Percentiles rank a stretch among this genome's conserved stretches.
Conservation (phyloP, 2,797 vertebrate species). For the Spondyliosoma cantharus region DNA sequence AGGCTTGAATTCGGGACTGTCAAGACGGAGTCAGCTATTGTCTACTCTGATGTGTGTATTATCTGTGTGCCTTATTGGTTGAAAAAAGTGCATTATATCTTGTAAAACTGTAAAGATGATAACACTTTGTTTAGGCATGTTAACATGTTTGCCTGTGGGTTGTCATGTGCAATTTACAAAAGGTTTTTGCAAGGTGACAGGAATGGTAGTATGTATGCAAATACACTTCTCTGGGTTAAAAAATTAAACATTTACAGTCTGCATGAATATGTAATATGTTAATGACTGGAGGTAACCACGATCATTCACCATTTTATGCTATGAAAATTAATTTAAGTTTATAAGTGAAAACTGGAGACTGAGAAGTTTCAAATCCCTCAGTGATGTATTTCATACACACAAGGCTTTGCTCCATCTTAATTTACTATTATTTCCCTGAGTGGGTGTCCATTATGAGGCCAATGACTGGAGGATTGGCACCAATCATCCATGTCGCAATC, state of each 20-base stretch:
- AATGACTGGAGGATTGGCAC: slow-evolving; percentile 81
- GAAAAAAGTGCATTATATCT: not conserved
- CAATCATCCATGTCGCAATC: slow-evolving; percentile 83
- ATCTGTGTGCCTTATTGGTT: not conserved
- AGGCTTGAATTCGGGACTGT: not conserved
- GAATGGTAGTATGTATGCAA: not conserved
- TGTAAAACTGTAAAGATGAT: no score
- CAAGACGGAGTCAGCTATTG: not conserved
- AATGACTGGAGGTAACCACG: not conserved
- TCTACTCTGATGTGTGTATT: slow-evolving; percentile 6
- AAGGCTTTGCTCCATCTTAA: slow-evolving; percentile 68
- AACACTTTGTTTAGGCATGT: not conserved
- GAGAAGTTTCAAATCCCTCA: slow-evolving; percentile 32
- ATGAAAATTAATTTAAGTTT: slow-evolving; percentile 17
- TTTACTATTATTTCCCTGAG: slow-evolving; percentile 77
- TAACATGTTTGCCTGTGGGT: not conserved
- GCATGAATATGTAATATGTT: not conserved
- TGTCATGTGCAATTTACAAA: not conserved
- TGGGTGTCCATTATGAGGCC: slow-evolving; percentile 78
- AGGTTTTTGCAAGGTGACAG: not conserved
- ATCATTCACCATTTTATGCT: not conserved
- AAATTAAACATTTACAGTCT: no score
- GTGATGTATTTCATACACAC: slow-evolving; percentile 44
- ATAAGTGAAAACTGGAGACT: slow-evolving; percentile 19
- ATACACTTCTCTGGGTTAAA: not conserved